Evolutionary conservation across 2,888 invertebrate genomes (phyloP).

Genomic region (Cryptops parisi): DNA sequence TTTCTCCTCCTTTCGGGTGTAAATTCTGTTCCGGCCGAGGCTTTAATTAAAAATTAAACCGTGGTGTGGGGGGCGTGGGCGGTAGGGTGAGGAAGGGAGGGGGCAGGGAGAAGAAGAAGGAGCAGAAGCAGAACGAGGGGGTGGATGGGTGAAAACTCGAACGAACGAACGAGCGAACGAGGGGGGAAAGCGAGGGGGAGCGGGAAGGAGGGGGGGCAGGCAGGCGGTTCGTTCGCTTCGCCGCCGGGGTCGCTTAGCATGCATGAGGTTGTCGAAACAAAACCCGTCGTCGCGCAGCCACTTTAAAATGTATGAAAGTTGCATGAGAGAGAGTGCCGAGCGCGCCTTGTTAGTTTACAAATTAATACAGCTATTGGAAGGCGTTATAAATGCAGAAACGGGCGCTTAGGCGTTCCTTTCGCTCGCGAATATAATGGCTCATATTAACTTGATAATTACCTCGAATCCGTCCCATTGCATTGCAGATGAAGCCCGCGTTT

Average conservation of each 20-base stretch:
- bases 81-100: conserved; percentile 1
- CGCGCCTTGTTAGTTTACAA: conserved; percentile 19
- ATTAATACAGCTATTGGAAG: conserved; percentile 17
- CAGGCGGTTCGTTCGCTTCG: not conserved
- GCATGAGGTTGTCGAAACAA: conserved; percentile 19
- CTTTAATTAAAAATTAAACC: conserved; percentile 15
- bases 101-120: conserved; percentile 5
- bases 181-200: not conserved
- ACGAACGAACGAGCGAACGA: not conserved
- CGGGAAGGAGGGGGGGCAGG: not conserved
- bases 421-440: conserved; percentile 15
- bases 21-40: conserved; percentile 7
- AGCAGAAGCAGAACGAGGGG: conserved; percentile 1
- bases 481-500: too few relatives aligned
- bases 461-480: conserved; percentile 8
- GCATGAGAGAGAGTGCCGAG: conserved; percentile 14
- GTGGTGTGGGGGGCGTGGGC: not conserved
- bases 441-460: conserved; percentile 18
- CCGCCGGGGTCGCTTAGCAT: conserved; percentile 16
- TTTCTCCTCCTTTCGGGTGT: not conserved
- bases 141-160: not conserved
- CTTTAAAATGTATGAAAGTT: conserved; percentile 19
- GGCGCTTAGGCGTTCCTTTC: not conserved
- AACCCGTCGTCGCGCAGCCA: conserved; percentile 17
- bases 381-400: conserved; percentile 17